Conservation (phyloP, 2,888 invertebrate species). For the Sphaerophoria taeniata region DNA sequence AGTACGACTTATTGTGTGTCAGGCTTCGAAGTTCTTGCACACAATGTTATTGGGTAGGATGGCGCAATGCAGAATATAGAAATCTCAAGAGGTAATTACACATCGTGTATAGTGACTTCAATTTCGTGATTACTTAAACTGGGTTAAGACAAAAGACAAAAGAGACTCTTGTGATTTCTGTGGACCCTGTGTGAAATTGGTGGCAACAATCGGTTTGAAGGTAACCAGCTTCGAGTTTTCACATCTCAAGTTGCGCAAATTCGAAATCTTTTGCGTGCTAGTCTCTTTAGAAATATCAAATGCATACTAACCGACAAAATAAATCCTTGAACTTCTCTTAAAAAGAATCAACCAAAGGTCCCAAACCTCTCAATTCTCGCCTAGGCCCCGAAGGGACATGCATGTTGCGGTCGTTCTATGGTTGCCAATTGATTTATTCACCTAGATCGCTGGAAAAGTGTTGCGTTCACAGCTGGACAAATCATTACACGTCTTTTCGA, state of each 20-base stretch:
- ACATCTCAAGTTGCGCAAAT: slow-evolving; percentile 53
- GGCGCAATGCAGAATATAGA: slow-evolving; percentile 16
- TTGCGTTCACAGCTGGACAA: slow-evolving; percentile 72
- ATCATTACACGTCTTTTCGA: slow-evolving; percentile 68
- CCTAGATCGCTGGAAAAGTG: slow-evolving; percentile 63
- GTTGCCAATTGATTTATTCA: slow-evolving; percentile 65
- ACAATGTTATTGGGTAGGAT: background rate
- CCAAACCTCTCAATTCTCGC: background rate
- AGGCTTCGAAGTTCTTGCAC: slow-evolving; percentile 55
- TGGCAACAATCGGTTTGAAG: slow-evolving; percentile 4
- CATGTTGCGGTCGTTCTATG: background rate
- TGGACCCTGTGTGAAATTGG: slow-evolving; percentile 1
- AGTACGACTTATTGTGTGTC: slow-evolving; percentile 30
- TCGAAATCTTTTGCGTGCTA: background rate
- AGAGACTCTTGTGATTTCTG: slow-evolving; percentile 5
- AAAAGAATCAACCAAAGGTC: too few species aligned
- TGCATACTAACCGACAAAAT: too few species aligned
- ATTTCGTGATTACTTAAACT: slow-evolving; percentile 79
- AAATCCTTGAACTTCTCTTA: too few species aligned
- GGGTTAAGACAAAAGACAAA: slow-evolving; percentile 76
- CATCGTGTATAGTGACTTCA: slow-evolving; percentile 76
- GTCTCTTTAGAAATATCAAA: too few species aligned
- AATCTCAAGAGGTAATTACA: slow-evolving; percentile 78
- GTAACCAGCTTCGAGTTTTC: slow-evolving; percentile 41
- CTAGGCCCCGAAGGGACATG: slow-evolving; percentile 61